phyloP scores from a whole-genome alignment of 2,888 invertebrate species.

The Matsumyia berberina region DNA sequence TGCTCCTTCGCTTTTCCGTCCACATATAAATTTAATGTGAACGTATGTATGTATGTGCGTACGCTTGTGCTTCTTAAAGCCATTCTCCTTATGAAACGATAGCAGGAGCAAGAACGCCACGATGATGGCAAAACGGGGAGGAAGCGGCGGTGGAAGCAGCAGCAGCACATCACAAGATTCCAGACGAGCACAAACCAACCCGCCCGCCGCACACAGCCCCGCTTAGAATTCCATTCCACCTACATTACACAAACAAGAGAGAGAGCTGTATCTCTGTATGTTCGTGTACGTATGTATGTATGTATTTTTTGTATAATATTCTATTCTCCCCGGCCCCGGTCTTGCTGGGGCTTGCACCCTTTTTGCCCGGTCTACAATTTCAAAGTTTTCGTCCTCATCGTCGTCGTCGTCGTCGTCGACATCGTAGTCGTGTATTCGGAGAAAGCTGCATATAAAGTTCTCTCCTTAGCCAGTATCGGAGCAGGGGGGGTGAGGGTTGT shows the following conservation, averaged over 20 bases:
- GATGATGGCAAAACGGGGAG: slow-evolving; percentile 36
- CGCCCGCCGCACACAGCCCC: slow-evolving; percentile 20
- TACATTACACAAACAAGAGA: slow-evolving; percentile 66
- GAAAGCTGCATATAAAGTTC: slow-evolving; percentile 77
- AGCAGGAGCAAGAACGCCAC: slow-evolving; percentile 57
- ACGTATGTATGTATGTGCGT: slow-evolving; percentile 61
- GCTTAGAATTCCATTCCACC: slow-evolving; percentile 72
- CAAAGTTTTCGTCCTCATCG: slow-evolving; percentile 73
- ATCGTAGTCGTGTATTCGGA: slow-evolving; percentile 59
- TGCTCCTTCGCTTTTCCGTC: slow-evolving; percentile 59
- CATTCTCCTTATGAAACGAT: slow-evolving; percentile 72
- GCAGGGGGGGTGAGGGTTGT: slow-evolving; percentile 49
- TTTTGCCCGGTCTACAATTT: slow-evolving; percentile 75
- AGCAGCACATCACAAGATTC: slow-evolving; percentile 76
- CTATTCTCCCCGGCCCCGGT: slow-evolving; percentile 50
- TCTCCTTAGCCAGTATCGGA: slow-evolving; percentile 64
- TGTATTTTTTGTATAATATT: slow-evolving; percentile 69
- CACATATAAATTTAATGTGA: slow-evolving; percentile 74
- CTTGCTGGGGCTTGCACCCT: slow-evolving; percentile 69
- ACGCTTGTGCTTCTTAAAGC: slow-evolving; percentile 72
- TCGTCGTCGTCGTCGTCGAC: slow-evolving; percentile 61
- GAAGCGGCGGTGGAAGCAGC: slow-evolving; percentile 12
- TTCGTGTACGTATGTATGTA: slow-evolving; percentile 11
- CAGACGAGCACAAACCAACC: slow-evolving; percentile 70
- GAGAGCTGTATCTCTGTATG: neutral